A percentile compares a stretch with the other conserved stretches of the same genome.
phyloP scores from a whole-genome alignment of 2,797 vertebrate species.

The Artibeus lituratus region DNA sequence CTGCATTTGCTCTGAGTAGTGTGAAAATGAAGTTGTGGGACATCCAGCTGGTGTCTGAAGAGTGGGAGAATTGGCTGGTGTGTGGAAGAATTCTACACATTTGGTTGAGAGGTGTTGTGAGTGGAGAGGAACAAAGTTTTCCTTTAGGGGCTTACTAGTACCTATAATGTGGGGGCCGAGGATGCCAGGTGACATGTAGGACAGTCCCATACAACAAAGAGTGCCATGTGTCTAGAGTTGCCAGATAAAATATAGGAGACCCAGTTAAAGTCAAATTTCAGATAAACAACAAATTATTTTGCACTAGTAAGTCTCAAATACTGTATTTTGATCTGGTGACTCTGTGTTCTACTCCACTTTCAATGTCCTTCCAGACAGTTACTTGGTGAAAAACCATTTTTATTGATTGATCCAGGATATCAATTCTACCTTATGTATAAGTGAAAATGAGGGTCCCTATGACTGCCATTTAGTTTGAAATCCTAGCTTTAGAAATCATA shows the following conservation, averaged over 20 bases:
- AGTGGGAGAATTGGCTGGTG: not conserved
- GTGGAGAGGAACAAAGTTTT: not conserved
- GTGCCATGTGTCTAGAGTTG: not conserved
- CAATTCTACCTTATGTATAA: not conserved
- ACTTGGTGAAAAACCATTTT: not conserved
- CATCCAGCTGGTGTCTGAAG: not conserved
- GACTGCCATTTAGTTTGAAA: not conserved
- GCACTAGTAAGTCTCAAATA: not conserved
- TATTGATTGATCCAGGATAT: not conserved
- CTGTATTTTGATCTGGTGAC: not conserved
- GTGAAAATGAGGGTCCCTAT: not conserved
- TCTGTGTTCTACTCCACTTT: not conserved
- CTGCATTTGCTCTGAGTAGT: not conserved
- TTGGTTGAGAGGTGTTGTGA: not conserved
- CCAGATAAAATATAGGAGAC: not conserved
- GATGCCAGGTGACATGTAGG: not conserved
- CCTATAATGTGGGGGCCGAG: not conserved
- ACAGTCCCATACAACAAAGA: not conserved
- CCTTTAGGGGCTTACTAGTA: not conserved
- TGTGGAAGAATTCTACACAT: not conserved
- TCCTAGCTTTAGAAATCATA: not conserved
- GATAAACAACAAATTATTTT: not conserved
- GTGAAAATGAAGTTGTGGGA: not conserved
- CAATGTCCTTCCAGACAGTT: not conserved
- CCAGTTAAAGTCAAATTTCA: not conserved